Evolutionary conservation across 2,888 invertebrate species (phyloP).

Genomic region (Imbricaverruca yamaguchii): DNA sequence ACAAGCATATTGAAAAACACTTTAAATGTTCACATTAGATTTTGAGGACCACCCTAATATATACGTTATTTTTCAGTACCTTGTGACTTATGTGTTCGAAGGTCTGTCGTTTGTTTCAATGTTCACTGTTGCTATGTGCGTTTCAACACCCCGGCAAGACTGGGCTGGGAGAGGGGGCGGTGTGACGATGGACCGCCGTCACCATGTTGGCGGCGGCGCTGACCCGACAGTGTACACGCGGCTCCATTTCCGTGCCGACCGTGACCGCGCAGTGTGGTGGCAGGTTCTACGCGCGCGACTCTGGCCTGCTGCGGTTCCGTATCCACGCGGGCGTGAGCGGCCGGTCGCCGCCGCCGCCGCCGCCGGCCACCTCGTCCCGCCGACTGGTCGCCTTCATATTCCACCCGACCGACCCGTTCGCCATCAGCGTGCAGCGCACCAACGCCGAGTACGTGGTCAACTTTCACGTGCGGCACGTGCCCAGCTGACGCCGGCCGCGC

Average conservation of each 20-base stretch:
- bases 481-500: conserved; percentile 44
- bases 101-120: no score
- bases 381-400: conserved; percentile 89
- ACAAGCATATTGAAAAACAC: no score
- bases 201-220: neutral
- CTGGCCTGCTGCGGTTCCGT: conserved; percentile 66
- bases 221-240: no score
- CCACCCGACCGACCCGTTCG: conserved; percentile 92
- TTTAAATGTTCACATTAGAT: no score
- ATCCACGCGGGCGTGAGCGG: conserved; percentile 58
- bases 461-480: conserved; percentile 61
- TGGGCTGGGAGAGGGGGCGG: no score
- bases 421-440: conserved; percentile 87
- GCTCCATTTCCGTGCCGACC: no score
- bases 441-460: conserved; percentile 90
- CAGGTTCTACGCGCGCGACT: conserved; percentile 79
- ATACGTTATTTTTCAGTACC: no score
- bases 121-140: no score
- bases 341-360: conserved; percentile 50
- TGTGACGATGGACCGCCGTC: neutral
- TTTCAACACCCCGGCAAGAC: neutral
- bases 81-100: no score
- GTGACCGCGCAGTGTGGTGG: no score
- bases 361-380: conserved; percentile 47
- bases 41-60: no score